These are phyloP conservation scores for Crenuchus spilurus DNA, from an alignment of 2,797 vertebrate species.

Conservation along the genomic window DNA sequence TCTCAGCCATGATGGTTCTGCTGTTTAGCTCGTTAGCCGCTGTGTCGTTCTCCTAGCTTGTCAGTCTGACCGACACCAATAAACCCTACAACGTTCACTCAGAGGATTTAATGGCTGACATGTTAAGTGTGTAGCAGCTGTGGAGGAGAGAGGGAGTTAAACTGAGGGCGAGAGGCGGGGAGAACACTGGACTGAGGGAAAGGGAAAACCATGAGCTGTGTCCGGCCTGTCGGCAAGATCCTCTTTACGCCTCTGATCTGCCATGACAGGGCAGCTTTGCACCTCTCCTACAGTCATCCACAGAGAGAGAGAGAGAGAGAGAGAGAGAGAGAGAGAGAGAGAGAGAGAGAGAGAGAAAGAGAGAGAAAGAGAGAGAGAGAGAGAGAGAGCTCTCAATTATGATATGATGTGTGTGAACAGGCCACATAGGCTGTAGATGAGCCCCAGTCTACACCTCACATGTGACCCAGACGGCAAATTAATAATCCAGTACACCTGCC, in stretches of 20 bases:
- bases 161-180: not conserved
- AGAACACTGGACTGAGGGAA: not conserved
- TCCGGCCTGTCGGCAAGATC: slow-evolving; percentile 30
- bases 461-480: not conserved
- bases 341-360: slow-evolving; percentile 12
- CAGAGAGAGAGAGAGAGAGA: not conserved
- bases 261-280: slow-evolving; percentile 24
- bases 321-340: not conserved
- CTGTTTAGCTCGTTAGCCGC: not conserved
- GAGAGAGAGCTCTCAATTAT: not conserved
- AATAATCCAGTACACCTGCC: not conserved
- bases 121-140: not conserved
- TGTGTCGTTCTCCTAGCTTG: not conserved
- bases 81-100: not conserved
- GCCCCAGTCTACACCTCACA: not conserved
- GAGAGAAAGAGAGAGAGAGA: not conserved
- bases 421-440: not conserved
- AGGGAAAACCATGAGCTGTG: not conserved
- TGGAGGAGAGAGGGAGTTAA: slow-evolving; percentile 26
- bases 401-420: not conserved
- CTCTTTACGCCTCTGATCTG: slow-evolving; percentile 38
- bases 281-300: slow-evolving; percentile 22
- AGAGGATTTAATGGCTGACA: slow-evolving; percentile 14
- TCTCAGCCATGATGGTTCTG: not conserved
- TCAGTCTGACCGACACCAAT: not conserved